Percentiles rank a stretch among this genome's conserved stretches.
Conservation (phyloP, 1,140 invertebrate species). For the Drosophila triauraria region DNA sequence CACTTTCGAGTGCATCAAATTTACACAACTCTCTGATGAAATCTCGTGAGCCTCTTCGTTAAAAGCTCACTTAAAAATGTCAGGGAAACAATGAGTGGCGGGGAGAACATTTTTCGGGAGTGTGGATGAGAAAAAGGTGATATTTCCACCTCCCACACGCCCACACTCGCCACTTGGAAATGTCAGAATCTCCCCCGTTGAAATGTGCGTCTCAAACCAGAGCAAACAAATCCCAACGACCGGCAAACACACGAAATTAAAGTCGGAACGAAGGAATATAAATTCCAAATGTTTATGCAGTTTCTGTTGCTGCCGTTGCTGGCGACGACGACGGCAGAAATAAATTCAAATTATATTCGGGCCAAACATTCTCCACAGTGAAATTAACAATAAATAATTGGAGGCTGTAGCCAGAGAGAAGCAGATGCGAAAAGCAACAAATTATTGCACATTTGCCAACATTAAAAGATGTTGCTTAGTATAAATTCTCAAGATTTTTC, state of each 20-base stretch:
- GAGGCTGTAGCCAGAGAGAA: conserved; percentile 14
- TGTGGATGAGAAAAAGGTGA: conserved; percentile 3
- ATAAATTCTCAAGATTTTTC: conserved; percentile 24
- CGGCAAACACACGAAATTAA: conserved; percentile 34
- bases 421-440: conserved; percentile 21
- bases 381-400: conserved; percentile 36
- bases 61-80: conserved; percentile 44
- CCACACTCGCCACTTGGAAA: conserved; percentile 22
- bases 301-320: conserved; percentile 28
- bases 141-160: conserved; percentile 6
- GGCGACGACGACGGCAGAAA: conserved; percentile 46
- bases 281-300: conserved; percentile 71
- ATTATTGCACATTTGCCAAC: conserved; percentile 18
- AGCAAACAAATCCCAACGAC: conserved; percentile 22
- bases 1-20: conserved; percentile 70
- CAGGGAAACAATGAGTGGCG: background rate
- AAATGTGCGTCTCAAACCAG: conserved; percentile 32
- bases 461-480: conserved; percentile 2
- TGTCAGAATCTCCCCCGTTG: conserved; percentile 21
- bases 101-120: background rate
- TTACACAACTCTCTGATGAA: conserved; percentile 76
- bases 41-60: conserved; percentile 61
- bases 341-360: conserved; percentile 61
- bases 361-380: conserved; percentile 19
- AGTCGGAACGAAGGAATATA: conserved; percentile 44